Evolutionary conservation across 2,888 invertebrate genomes (phyloP).

Genomic region (Cryptosula pallasiana): DNA sequence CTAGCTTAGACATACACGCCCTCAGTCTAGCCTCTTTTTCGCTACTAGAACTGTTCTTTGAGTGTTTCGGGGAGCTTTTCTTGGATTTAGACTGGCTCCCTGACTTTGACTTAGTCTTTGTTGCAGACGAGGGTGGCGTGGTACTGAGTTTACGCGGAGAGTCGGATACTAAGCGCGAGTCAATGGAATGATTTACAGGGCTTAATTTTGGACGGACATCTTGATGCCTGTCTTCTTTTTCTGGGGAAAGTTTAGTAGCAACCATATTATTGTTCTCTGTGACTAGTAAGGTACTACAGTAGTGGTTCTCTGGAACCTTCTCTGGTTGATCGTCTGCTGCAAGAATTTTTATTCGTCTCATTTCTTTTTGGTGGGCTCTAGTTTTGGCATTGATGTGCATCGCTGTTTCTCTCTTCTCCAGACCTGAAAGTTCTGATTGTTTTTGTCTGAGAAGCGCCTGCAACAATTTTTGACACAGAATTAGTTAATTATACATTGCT

Average conservation of each 20-base stretch:
- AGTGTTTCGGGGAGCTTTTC: background rate
- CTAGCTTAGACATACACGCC: background rate
- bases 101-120: background rate
- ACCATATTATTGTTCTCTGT: background rate
- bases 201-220: background rate
- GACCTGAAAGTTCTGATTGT: constrained; percentile 13
- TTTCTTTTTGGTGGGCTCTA: background rate
- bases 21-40: background rate
- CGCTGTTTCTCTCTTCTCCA: constrained; percentile 16
- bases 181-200: background rate
- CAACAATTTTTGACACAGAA: background rate
- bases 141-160: background rate
- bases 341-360: background rate
- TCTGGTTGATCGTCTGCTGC: background rate
- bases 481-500: background rate
- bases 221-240: background rate
- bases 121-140: background rate
- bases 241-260: background rate
- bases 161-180: background rate
- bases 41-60: background rate
- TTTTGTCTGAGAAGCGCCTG: constrained; percentile 16
- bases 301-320: background rate
- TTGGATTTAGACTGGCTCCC: background rate
- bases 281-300: background rate
- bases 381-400: background rate